Evolutionary conservation across 2,113 vertebrate genomes (phyloP), one percentile per base, ranked within the genome.

Genomic region (Thunnus thynnus): DNA sequence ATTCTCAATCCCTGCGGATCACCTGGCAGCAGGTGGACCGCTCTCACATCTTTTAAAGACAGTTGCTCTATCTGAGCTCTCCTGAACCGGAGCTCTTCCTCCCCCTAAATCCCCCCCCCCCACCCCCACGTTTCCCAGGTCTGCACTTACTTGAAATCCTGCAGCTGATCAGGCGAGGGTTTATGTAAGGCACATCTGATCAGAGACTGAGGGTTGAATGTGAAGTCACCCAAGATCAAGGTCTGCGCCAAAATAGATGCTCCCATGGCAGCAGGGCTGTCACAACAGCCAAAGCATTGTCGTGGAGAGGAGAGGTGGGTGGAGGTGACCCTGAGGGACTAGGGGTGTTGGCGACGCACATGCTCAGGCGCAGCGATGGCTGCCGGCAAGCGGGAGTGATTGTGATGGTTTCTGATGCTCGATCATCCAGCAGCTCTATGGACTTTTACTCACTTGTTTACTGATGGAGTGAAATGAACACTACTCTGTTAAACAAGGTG

Each of bases 201-300:
- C 85, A 86, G 70, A 78, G 82, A 74, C 83, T 36, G 2, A 41
- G 70, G 65, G 76, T 48, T 20, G 61, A 91, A 79, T 44, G 48
- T 65, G 75, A 90, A 92, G 86, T 93, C 83, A 80, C 70, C 68
- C 83, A 72, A 67, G 85, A 89, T 93, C 88, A 90, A 91, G 83
- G 86, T 78, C 82, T 82, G 62, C 9, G 69, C 78, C 32, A 73
- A 89, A 91, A 91, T 89, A 92, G 88, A 90, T 52, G 86, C 74
- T 90, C 84, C 89, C 78, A 61, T 80, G 70, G 84, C 84, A 87
- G 89, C 76, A 66, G 75, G 44, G 73, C 86, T 92, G 92, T 91
- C 92, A 91, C 91, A 87, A 74, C 79, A 83, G 80, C 61, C 74
- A 11, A 36, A 20, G 83, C 85, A 65, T 57, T 11, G 78, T 27